Conservation (phyloP, 2,113 vertebrate genomes). For the Callopanchax toddi region DNA sequence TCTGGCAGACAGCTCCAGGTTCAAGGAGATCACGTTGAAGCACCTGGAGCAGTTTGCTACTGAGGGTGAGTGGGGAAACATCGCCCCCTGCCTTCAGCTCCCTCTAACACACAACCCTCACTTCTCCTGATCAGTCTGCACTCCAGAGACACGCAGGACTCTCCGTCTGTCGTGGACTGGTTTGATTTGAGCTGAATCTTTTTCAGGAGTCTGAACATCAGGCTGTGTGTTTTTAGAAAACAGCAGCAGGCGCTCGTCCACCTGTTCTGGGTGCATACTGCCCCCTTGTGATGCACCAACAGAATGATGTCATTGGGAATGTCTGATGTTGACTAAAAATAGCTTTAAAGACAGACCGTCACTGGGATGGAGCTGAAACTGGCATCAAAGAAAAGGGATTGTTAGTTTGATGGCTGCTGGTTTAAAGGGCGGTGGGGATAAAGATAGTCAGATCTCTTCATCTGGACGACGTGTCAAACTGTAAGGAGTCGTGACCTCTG, state of each 20-base stretch:
- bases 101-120: background rate
- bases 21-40: conserved; percentile 98
- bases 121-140: background rate
- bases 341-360: conserved; percentile 46
- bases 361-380: conserved; percentile 10
- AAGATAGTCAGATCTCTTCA: too few species aligned
- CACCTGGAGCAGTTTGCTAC: conserved; percentile 99
- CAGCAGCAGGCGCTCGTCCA: conserved; percentile 8
- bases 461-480: background rate
- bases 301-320: conserved; percentile 54
- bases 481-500: background rate
- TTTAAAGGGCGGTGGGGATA: too few species aligned
- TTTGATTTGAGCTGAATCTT: background rate
- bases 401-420: too few species aligned
- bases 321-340: conserved; percentile 52
- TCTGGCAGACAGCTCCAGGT: conserved; percentile 93
- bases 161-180: background rate
- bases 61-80: conserved; percentile 85
- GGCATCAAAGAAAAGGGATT: background rate
- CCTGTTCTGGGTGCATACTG: conserved; percentile 53
- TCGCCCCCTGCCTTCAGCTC: conserved; percentile 49
- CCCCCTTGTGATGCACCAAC: conserved; percentile 66
- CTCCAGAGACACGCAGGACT: background rate
- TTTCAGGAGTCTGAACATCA: background rate
- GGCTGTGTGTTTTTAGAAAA: conserved; percentile 16